A percentile compares a stretch with the other conserved stretches of the same genome.
Evolutionary conservation across 2,113 vertebrate species (phyloP).

Genomic region (Xiphias gladius): DNA sequence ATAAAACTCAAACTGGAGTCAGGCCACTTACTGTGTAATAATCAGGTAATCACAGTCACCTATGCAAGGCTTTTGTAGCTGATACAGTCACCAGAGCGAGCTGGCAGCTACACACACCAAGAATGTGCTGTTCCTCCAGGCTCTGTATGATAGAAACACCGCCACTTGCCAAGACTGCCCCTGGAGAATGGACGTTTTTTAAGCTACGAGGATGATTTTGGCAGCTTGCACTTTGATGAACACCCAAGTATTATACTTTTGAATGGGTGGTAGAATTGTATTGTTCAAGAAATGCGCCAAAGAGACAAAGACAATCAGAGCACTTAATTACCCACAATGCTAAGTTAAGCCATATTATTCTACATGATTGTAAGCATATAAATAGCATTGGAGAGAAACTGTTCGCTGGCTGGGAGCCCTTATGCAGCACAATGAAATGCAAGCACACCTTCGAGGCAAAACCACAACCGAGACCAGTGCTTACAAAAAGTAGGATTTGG

Average conservation of each 20-base stretch:
- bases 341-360: slow-evolving; percentile 62
- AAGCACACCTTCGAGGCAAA: slow-evolving; percentile 40
- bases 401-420: slow-evolving; percentile 51
- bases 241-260: slow-evolving; percentile 65
- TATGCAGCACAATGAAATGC: slow-evolving; percentile 50
- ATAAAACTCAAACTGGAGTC: neutral
- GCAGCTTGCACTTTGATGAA: slow-evolving; percentile 63
- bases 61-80: slow-evolving; percentile 37
- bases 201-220: slow-evolving; percentile 61
- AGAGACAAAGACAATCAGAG: slow-evolving; percentile 68
- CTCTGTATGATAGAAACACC: slow-evolving; percentile 58
- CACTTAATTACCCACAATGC: slow-evolving; percentile 71
- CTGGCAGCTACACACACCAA: slow-evolving; percentile 61
- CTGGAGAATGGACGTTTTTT: slow-evolving; percentile 66
- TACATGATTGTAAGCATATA: slow-evolving; percentile 36
- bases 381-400: slow-evolving; percentile 28
- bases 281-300: slow-evolving; percentile 57
- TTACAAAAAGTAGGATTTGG: slow-evolving; percentile 24
- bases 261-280: slow-evolving; percentile 24
- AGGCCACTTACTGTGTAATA: slow-evolving; percentile 9
- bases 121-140: slow-evolving; percentile 71
- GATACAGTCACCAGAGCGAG: slow-evolving; percentile 59
- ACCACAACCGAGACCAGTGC: neutral
- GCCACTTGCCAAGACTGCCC: slow-evolving; percentile 69
- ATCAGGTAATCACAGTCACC: slow-evolving; percentile 53